Evolutionary conservation across 2,888 invertebrate genomes (phyloP).

Genomic region (Stratiomys singularior): DNA sequence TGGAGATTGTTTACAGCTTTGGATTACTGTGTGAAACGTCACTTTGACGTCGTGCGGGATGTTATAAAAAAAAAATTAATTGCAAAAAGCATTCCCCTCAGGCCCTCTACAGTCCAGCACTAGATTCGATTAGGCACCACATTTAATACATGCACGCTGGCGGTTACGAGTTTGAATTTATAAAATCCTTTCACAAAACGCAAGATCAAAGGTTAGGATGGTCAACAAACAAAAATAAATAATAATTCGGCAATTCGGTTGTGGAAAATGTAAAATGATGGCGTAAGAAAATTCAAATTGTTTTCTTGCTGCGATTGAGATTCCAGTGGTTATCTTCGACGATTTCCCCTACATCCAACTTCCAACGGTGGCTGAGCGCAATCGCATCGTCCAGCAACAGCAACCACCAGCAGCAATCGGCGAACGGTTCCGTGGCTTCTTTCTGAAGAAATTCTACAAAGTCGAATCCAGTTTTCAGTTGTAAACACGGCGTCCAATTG

Average conservation of each 20-base stretch:
- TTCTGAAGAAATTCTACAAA: constrained; percentile 19
- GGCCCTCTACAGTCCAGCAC: neutral
- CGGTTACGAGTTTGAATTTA: no score
- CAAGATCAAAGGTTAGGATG: no score
- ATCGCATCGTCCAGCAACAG: neutral
- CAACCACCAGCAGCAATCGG: neutral
- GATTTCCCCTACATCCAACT: neutral
- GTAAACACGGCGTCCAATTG: constrained; percentile 43
- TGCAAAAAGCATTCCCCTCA: no score
- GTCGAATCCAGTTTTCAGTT: constrained; percentile 30
- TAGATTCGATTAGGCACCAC: no score
- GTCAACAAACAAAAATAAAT: no score
- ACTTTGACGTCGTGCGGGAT: neutral
- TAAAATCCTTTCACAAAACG: no score
- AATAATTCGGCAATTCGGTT: no score
- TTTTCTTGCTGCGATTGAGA: neutral
- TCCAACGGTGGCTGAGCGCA: constrained; percentile 34
- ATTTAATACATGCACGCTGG: no score
- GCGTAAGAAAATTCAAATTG: neutral
- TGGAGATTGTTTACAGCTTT: neutral
- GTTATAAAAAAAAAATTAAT: neutral
- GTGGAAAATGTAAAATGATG: neutral
- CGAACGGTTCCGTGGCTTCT: neutral
- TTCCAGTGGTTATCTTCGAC: constrained; percentile 1
- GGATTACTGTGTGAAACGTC: neutral